Evolutionary conservation across 2,888 invertebrate genomes (phyloP).

Genomic region (Thelaira solivaga): DNA sequence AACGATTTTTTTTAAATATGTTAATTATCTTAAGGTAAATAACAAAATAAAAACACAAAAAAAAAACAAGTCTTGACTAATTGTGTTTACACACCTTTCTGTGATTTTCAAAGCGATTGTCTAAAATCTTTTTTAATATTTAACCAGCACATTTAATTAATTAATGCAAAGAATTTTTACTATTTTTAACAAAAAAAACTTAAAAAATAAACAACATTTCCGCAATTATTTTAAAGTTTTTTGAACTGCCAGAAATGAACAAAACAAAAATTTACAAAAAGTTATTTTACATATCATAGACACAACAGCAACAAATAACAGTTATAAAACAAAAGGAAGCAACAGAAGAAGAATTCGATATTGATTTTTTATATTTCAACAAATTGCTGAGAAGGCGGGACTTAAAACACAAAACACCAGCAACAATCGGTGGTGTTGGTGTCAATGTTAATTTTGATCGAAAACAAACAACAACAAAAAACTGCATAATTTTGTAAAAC

Average conservation of each 20-base stretch:
- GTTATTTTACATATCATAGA: not conserved
- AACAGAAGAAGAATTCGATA: constrained; percentile 17
- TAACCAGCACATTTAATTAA: constrained; percentile 2
- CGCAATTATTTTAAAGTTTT: constrained; percentile 46
- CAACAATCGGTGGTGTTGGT: constrained; percentile 21
- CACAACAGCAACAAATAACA: too few relatives aligned
- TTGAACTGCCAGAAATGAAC: constrained; percentile 32
- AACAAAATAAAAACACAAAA: too few relatives aligned
- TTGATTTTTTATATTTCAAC: constrained; percentile 14
- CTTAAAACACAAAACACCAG: constrained; percentile 8
- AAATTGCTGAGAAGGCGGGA: constrained; percentile 32
- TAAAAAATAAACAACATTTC: too few relatives aligned
- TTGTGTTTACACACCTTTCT: constrained; percentile 19
- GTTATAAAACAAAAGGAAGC: too few relatives aligned
- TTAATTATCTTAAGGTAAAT: too few relatives aligned
- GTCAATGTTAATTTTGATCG: constrained; percentile 28
- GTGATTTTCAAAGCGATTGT: too few relatives aligned
- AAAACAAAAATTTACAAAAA: not conserved
- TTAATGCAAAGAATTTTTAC: constrained; percentile 17
- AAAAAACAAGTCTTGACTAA: too few relatives aligned
- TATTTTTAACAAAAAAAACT: too few relatives aligned
- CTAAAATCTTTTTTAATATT: not conserved
- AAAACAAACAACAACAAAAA: constrained; percentile 1
- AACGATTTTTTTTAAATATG: too few relatives aligned
- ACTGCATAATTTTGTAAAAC: constrained; percentile 25